These are phyloP conservation scores for Melinopterus prodromus DNA, from an alignment of 2,888 invertebrate genomes.

Conservation along the genomic window DNA sequence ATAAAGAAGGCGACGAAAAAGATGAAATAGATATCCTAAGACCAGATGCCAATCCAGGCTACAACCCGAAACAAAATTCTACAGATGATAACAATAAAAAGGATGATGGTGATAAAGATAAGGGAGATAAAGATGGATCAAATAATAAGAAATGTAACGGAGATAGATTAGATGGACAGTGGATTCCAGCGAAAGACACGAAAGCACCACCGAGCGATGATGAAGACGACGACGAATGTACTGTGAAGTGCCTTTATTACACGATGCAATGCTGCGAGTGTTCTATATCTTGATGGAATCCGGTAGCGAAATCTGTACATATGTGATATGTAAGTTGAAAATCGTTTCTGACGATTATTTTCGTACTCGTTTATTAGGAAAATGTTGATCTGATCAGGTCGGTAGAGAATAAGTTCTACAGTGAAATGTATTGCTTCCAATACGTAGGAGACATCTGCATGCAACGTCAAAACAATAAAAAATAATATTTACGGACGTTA, in stretches of 20 bases:
- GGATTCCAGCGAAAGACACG: slow-evolving; percentile 34
- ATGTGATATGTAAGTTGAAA: slow-evolving; percentile 24
- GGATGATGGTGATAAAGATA: slow-evolving; percentile 29
- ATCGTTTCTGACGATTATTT: neutral
- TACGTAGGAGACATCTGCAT: neutral
- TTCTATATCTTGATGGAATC: slow-evolving; percentile 53
- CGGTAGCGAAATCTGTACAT: slow-evolving; percentile 5
- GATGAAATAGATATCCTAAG: slow-evolving; percentile 39
- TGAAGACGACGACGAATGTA: slow-evolving; percentile 66
- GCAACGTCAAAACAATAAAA: too few relatives aligned
- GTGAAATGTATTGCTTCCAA: neutral
- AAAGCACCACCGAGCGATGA: slow-evolving; percentile 39
- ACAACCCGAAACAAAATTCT: slow-evolving; percentile 37
- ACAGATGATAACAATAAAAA: slow-evolving; percentile 33
- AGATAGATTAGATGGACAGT: slow-evolving; percentile 38
- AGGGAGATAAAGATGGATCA: slow-evolving; percentile 30
- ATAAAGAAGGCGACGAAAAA: slow-evolving; percentile 36
- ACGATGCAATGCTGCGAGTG: slow-evolving; percentile 73
- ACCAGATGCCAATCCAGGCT: slow-evolving; percentile 40
- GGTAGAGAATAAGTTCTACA: neutral
- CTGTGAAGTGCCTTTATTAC: slow-evolving; percentile 69
- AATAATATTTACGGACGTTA: neutral
- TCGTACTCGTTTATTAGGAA: neutral
- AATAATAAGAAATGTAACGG: slow-evolving; percentile 36
- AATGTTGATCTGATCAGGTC: neutral